Conservation (phyloP, 2,888 invertebrate genomes). For the Branchipolynoe longqiensis region DNA sequence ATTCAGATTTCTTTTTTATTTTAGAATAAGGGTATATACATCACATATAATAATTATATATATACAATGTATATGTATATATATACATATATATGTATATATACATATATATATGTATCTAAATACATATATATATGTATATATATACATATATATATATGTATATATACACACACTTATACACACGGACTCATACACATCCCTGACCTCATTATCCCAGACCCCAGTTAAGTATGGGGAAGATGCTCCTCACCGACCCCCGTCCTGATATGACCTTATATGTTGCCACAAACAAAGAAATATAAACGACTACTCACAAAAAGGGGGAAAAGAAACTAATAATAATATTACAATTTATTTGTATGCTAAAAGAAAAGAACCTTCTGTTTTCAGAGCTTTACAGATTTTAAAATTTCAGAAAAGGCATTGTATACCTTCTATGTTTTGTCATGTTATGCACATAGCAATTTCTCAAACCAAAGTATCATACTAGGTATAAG, state of each 20-base stretch:
- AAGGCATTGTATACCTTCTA: too few species aligned
- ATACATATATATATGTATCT: background rate
- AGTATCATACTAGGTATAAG: too few species aligned
- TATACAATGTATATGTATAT: too few species aligned
- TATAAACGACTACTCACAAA: too few species aligned
- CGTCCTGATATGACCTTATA: too few species aligned
- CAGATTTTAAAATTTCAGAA: too few species aligned
- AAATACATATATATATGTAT: background rate
- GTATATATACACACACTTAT: background rate
- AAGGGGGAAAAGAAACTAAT: too few species aligned
- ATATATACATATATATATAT: background rate
- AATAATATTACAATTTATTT: background rate
- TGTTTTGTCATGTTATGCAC: too few species aligned
- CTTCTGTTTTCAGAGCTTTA: too few species aligned
- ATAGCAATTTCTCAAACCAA: too few species aligned
- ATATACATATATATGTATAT: background rate
- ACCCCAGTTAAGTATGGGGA: background rate
- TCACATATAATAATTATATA: background rate
- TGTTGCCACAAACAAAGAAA: too few species aligned
- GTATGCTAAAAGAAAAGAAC: background rate
- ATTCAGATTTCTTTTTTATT: too few species aligned
- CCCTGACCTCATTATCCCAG: background rate
- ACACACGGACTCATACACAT: background rate
- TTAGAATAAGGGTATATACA: background rate
- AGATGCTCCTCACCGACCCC: background rate